Conservation (phyloP, 2,797 vertebrate genomes). For the Gila robusta region DNA sequence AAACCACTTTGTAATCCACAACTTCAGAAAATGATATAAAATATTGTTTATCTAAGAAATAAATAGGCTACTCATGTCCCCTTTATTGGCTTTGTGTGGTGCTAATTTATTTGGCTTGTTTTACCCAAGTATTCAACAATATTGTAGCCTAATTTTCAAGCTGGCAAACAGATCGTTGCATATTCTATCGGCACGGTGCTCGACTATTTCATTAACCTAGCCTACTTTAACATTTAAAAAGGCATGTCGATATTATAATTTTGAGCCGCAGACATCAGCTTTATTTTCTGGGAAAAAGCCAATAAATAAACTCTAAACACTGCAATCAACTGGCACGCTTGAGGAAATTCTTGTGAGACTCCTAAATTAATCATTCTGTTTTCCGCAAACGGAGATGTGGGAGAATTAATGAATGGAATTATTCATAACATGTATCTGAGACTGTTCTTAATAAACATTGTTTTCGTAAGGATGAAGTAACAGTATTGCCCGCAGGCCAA, state of each 20-base stretch:
- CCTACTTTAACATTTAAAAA: not conserved
- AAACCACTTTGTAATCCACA: conserved; percentile 49
- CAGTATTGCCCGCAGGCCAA: conserved; percentile 79
- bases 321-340: conserved; percentile 84
- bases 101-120: not conserved
- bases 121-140: not conserved
- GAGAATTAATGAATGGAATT: conserved; percentile 87
- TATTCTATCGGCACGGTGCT: not conserved
- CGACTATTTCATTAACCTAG: not conserved
- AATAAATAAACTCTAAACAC: conserved; percentile 81
- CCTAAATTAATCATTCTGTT: conserved; percentile 85
- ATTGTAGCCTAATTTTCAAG: not conserved
- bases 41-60: conserved; percentile 10
- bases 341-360: conserved; percentile 83
- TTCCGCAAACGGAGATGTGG: conserved; percentile 80
- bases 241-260: conserved; percentile 71
- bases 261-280: conserved; percentile 68
- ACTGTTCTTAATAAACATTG: conserved; percentile 83
- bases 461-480: conserved; percentile 86
- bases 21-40: not conserved
- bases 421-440: conserved; percentile 83
- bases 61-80: not conserved
- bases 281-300: conserved; percentile 73
- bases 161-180: not conserved
- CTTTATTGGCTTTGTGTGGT: not conserved